These are phyloP conservation scores for Oasisia sp. DNA, from an alignment of 2,888 invertebrate genomes.

Conservation along the genomic window DNA sequence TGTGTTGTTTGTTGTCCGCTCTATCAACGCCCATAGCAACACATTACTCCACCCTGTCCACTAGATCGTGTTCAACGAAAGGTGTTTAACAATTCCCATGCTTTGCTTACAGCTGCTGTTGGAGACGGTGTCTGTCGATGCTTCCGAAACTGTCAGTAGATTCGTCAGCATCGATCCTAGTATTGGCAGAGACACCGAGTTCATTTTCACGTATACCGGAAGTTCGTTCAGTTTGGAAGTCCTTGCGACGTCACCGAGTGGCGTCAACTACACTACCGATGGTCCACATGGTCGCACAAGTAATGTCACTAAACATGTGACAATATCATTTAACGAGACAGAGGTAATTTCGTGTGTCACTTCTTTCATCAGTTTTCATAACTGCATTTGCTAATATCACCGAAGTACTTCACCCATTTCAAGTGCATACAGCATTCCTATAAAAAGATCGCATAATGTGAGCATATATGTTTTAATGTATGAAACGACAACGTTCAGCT, in stretches of 20 bases:
- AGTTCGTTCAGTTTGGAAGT: background rate
- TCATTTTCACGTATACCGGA: background rate
- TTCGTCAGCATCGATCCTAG: background rate
- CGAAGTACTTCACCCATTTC: too few species aligned
- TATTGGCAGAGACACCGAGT: background rate
- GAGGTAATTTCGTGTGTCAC: background rate
- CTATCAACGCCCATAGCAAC: too few species aligned
- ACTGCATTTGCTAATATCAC: too few species aligned
- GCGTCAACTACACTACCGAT: background rate
- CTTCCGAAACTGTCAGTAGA: background rate
- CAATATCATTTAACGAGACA: background rate
- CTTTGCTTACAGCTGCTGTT: background rate
- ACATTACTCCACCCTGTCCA: background rate
- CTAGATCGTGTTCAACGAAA: too few species aligned
- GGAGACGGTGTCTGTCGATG: background rate
- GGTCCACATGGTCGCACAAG: background rate
- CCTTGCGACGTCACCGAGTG: background rate
- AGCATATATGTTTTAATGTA: too few species aligned
- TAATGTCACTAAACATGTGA: background rate
- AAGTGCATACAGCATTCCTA: too few species aligned
- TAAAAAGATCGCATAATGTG: too few species aligned
- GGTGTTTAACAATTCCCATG: too few species aligned
- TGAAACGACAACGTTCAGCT: too few species aligned
- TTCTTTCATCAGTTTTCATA: background rate
- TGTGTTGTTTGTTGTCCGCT: too few species aligned